Evolutionary conservation across 1,140 invertebrate genomes (phyloP), one percentile per base, ranked within the genome.

Genomic region (Camponotus vicinus): DNA sequence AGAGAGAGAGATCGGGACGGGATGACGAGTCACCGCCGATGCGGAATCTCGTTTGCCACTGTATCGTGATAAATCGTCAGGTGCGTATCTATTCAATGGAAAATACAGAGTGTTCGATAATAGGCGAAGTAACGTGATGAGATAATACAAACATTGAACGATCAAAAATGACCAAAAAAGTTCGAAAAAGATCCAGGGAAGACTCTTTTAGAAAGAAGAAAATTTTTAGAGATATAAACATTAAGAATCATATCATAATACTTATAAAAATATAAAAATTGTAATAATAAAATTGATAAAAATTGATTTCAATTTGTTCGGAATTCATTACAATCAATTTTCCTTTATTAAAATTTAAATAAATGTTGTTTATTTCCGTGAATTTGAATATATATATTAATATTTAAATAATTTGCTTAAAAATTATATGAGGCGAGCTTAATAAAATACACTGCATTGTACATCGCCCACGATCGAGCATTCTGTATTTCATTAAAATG

Each of bases 11-110:
- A 59, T 88, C 59, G 76, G 21, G 64, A 79, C 76, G 37, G 79
- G 83, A 89, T 87, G 80, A 88, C 73, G 73, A 70, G 75, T 69
- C 52, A 69, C 73, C 82, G 80, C 57, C 85, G 34, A 49, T 70
- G 83, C 27, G 76, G 79, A 69, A 66, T 75, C 61, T n/a, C 45
- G 78, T 83, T 89, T 40, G 18, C 52, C 27, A 67, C 59, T 49
- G 73, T 73, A 59, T 86, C 77, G 70, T 89, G 77, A 89, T 89
- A 86, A 61, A 21, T 77, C 59, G 55, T 21, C 49, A 89, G 87
- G 88, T 89, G 37, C 18, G 77, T 83, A 45, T 55, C 9, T 37
- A 67, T 21, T 7, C 42, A 3, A 78, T n/a, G 42, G 18, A 78
- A 78, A 66, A n/a, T 64, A 73, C 6, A 9, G 21, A 64, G 0